Conservation (phyloP, 2,113 vertebrate genomes). For the Cygnus buccinator region DNA sequence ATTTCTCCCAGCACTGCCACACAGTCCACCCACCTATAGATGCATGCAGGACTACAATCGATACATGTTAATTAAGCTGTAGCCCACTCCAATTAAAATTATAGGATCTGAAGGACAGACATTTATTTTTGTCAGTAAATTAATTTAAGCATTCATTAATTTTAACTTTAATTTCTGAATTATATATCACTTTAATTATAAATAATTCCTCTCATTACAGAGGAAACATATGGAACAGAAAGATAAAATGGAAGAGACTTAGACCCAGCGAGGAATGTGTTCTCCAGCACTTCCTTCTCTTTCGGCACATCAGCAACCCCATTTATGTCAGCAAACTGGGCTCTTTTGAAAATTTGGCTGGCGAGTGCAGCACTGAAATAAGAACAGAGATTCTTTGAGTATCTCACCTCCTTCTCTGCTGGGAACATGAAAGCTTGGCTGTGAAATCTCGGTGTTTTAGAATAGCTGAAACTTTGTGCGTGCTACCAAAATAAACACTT, state of each 20-base stretch:
- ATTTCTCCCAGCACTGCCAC: neutral
- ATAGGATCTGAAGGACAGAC: constrained; percentile 38
- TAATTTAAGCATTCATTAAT: constrained; percentile 55
- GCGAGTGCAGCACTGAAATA: constrained; percentile 26
- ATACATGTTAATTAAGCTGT: constrained; percentile 55
- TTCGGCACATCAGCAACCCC: neutral
- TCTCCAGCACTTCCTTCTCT: neutral
- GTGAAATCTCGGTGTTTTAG: constrained; percentile 35
- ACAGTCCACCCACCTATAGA: constrained; percentile 39
- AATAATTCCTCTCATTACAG: constrained; percentile 64
- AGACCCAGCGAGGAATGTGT: neutral
- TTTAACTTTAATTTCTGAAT: constrained; percentile 55
- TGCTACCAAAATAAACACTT: constrained; percentile 48
- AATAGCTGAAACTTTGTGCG: constrained; percentile 23
- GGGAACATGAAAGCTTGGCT: constrained; percentile 46
- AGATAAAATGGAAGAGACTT: constrained; percentile 51
- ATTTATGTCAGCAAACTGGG: constrained; percentile 51
- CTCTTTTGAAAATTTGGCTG: constrained; percentile 32
- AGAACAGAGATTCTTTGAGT: constrained; percentile 57
- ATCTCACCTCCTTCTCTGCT: constrained; percentile 56
- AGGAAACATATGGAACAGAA: constrained; percentile 55
- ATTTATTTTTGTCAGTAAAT: constrained; percentile 68
- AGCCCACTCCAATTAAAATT: constrained; percentile 56
- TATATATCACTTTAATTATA: constrained; percentile 56
- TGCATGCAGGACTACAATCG: neutral